Percentiles rank a stretch among this genome's conserved stretches.
phyloP scores from a whole-genome alignment of 2,113 vertebrate species.

The Argyrosomus japonicus region DNA sequence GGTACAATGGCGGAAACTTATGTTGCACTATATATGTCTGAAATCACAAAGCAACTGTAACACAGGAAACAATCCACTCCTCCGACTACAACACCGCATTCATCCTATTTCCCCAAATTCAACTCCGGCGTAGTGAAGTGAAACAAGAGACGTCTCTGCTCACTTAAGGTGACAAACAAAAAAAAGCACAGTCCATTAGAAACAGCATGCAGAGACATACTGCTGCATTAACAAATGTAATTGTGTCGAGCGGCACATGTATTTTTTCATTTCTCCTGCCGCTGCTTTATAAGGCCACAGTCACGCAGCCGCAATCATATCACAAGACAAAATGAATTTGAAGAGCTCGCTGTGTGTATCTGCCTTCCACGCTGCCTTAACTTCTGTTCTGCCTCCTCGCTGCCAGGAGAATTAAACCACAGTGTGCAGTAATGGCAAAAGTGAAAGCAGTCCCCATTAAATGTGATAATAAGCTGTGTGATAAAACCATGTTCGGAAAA shows the following conservation, averaged over 20 bases:
- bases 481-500: slow-evolving; percentile 44
- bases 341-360: slow-evolving; percentile 52
- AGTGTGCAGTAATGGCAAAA: slow-evolving; percentile 52
- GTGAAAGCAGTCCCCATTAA: slow-evolving; percentile 68
- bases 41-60: background rate
- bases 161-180: slow-evolving; percentile 70
- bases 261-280: slow-evolving; percentile 60
- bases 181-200: slow-evolving; percentile 67
- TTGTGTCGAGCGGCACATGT: slow-evolving; percentile 44
- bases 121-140: slow-evolving; percentile 18
- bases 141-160: slow-evolving; percentile 33
- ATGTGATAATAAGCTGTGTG: slow-evolving; percentile 65
- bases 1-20: background rate
- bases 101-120: slow-evolving; percentile 20
- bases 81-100: slow-evolving; percentile 7
- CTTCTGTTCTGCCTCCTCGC: slow-evolving; percentile 57
- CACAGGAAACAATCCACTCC: background rate
- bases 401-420: slow-evolving; percentile 60
- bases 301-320: slow-evolving; percentile 61
- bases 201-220: slow-evolving; percentile 44
- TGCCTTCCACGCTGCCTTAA: slow-evolving; percentile 58
- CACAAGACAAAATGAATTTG: slow-evolving; percentile 61
- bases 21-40: background rate
- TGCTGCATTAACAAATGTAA: slow-evolving; percentile 61
- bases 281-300: slow-evolving; percentile 45